Evolutionary conservation across 2,888 invertebrate genomes (phyloP), one percentile per base, ranked within the genome.

Genomic region (Gryllus longicercus): DNA sequence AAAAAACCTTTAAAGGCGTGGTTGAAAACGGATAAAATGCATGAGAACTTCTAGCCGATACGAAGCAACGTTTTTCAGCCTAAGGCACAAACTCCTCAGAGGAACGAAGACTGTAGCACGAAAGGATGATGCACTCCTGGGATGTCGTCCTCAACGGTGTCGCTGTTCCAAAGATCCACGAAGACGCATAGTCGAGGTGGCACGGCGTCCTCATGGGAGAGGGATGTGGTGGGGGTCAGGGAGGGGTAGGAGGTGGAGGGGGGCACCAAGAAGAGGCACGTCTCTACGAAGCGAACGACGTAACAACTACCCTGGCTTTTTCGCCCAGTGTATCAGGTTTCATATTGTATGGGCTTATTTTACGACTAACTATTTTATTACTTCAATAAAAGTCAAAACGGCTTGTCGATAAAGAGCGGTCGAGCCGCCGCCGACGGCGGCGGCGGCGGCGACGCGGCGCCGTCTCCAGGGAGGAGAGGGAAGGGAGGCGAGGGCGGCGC

Each of bases 371-470:
- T 63, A 63, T 63, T 63, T 63, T 63, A 63, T n/a, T 63, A 18
- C 63, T 63, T 63, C 63, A 63, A 63, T 63, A 63, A 63, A 63
- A 63, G 63, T 63, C 63, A 63, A 63, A 63, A 63, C 63, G 63
- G n/a, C 63, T 63, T 63, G 63, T 63, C 63, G 63, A 63, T 63
- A 63, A 63, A 63, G 63, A 63, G 63, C n/a, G 63, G 63, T 63
- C n/a, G 63, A 63, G 63, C 63, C 63, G 63, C 5, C 63, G n/a
- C 16, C 63, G 63, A 3, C 63, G 63, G 5, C 63, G 63, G n/a
- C 63, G 14, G 14, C 63, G 63, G n/a, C 63, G 63, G 25, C n/a
- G n/a, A n/a, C n/a, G 25, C 38, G 38, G 8, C 38, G 38, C 38
- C 38, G 38, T 38, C 38, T 38, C 38, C 38, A 8, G 38, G 38